Base-by-base conservation (phyloP, 2,888 invertebrate genomes). In the Nesidiocoris tenuis region DNA sequence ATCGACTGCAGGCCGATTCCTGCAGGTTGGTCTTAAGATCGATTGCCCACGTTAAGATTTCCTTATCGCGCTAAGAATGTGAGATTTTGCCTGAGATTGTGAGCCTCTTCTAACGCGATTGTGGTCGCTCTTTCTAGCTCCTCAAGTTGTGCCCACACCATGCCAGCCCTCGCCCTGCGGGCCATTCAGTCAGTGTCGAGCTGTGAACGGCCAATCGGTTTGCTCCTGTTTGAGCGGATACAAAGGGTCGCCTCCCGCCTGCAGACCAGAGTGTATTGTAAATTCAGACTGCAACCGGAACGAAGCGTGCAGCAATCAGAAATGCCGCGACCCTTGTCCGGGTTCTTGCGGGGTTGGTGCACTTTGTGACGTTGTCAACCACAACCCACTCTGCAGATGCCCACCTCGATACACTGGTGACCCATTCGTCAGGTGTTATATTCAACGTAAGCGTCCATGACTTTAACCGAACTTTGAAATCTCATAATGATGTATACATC, bases 311-410 rank as follows among this genome's bases (percentile, higher is more conserved):
- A 88, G 89, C 76, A 91, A 91, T 82, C 89, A 90, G 79, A 91
- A 90, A 84, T 93, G 93, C 82, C 87, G 87, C 76, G 89, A 93
- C 83, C 92, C 93, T 16, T 93, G 93, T 81, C 86, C 88, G 17
- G 91, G 91, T 25, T 86, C 90, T 18, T 93, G 93, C 82, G 93
- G 92, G 24, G 85, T 88, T 64, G 87, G 87, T 80, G 90, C 92
- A 5, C 86, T 87, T 79, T 93, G 93, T 82, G 88, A 89, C 82
- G 90, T 92, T 1, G 85, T 90, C 18, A 91, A 91, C 82, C 91
- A 93, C 81, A 88, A 91, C 82, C 91, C 93, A 5, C 89, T 89
- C 81, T 94, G 94, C 81, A 88, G 87, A 83, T 92, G 92, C 81
- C 86, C 87, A 24, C 80, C 85, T 5, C 85, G 87, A 66, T 91